Evolutionary conservation across 30 jellyfish, hydroid and myxozoan genomes (phyloP), one percentile per base, ranked within the genome.

Genomic region (Hydractinia symbiolongicarpus): DNA sequence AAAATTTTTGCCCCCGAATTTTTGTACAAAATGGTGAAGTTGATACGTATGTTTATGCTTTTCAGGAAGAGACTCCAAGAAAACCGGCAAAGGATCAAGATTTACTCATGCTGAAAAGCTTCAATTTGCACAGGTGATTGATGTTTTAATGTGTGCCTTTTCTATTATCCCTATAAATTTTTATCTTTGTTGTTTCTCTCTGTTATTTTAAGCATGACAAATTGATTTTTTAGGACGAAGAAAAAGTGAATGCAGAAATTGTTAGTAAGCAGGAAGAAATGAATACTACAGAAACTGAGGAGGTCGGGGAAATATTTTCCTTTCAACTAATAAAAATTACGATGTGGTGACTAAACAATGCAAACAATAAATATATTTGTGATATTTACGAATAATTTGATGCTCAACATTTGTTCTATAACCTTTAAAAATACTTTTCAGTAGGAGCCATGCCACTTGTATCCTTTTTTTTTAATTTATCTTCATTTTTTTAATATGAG

Each of bases 81-180:
- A 68, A 5, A 83, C 81, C 61, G 61, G 70, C 7, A 90, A 86
- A 85, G 97, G 97, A 6, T 90, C 97, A 51, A 81, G 97, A 55
- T 90, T 90, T 69, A 90, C 97, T 14, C 97, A 90, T 80, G 87
- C 95, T n/a, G 95, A 90, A 66, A 86, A 90, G 56, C 69, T 90
- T 60, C 95, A 85, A 53, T 90, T 90, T 64, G 86, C 97, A 8
- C 76, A 85, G 89, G 95, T 89, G 40, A 53, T 82, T 50, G 44
- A 30, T 30, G 6, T 10, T n/a, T 50, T 7, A 75, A 71, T 50
- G 9, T 8, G 8, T 71, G 60, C 9, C 19, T 44, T n/a, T 6
- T 58, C 9, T 64, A 13, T 44, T n/a, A 64, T 7, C 9, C 4
- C 40, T 64, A 64, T 0, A n/a, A n/a, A 64, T 64, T 64, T 64